phyloP scores from a whole-genome alignment of 1,140 invertebrate species.

The Hylaeus anthracinus region DNA sequence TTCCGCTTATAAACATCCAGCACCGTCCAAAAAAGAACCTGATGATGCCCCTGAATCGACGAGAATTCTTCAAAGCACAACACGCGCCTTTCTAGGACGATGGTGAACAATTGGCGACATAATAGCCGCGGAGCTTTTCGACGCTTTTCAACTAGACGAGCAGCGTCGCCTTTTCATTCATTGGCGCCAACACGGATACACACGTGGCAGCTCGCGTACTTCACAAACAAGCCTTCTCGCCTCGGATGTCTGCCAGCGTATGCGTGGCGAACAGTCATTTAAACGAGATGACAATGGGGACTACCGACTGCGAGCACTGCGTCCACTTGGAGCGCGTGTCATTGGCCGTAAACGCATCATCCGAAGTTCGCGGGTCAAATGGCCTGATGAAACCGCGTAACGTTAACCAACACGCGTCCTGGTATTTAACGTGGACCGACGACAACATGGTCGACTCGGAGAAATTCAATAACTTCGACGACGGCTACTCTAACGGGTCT shows the following conservation, averaged over 20 bases:
- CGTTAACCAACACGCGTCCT: constrained; percentile 7
- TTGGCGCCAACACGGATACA: constrained; percentile 33
- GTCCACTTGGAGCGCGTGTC: constrained; percentile 50
- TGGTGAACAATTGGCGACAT: too few species aligned
- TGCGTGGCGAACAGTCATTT: constrained; percentile 49
- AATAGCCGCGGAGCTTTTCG: constrained; percentile 17
- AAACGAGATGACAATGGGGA: constrained; percentile 62
- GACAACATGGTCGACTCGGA: background rate
- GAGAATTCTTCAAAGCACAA: background rate
- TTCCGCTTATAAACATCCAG: too few species aligned
- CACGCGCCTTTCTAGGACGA: background rate
- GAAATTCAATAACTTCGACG: constrained; percentile 18
- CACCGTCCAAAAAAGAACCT: too few species aligned
- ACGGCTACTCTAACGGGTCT: background rate
- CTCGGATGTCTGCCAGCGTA: constrained; percentile 2
- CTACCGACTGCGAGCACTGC: constrained; percentile 12
- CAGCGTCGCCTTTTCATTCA: constrained; percentile 33
- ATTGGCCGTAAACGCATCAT: constrained; percentile 54
- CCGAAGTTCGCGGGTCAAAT: constrained; percentile 56
- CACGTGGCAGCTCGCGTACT: constrained; percentile 10
- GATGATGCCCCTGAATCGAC: too few species aligned
- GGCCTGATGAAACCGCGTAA: constrained; percentile 49
- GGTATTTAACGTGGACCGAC: constrained; percentile 27
- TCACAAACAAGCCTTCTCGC: constrained; percentile 35
- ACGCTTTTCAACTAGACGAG: constrained; percentile 8